Base-by-base conservation (phyloP, 1,140 invertebrate genomes). In the Charaxes varanes region DNA sequence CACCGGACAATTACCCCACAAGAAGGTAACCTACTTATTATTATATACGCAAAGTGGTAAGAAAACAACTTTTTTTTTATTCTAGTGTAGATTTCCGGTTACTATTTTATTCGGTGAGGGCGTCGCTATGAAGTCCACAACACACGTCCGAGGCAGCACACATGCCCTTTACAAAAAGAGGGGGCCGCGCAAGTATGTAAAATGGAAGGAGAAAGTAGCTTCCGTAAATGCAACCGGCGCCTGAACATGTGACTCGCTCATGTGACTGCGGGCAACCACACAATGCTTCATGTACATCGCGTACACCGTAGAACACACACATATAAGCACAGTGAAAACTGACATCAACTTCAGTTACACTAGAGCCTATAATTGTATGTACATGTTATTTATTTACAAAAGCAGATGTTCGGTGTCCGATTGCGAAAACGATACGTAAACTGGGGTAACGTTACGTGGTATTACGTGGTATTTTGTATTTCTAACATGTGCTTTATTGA, bases 161-260 rank as follows among this genome's bases (percentile, higher is more conserved):
- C n/a, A n/a, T 47, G 62, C 54, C 58, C 54, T 64, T 58, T 49
- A 31, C 27, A 11, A 22, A 17, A 15, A 36, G 48, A 11, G 40
- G 44, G 48, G 34, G 45, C 35, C 16, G 28, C 28, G 45, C 44
- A 53, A 49, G 55, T 53, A 54, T 49, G 55, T 53, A 43, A 53
- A 65, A 46, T 55, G 50, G 41, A 21, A 37, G 60, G 62, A 62
- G 68, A 72, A 72, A 72, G 68, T 63, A 21, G 47, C 64, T 68
- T 72, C 62, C 65, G 68, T 37, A 48, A 61, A 52, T 54, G 53
- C 65, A 62, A 51, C 44, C 41, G 41, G 26, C 45, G 34, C 41
- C 37, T 34, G 51, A 64, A 43, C 57, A 67, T 69, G 68, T 65
- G 65, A 72, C 61, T 67, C 15, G 53, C 43, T 59, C 67, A 71